Evolutionary conservation across 2,113 vertebrate genomes (phyloP), one percentile per base, ranked within the genome.

Genomic region (Festucalex cinctus): DNA sequence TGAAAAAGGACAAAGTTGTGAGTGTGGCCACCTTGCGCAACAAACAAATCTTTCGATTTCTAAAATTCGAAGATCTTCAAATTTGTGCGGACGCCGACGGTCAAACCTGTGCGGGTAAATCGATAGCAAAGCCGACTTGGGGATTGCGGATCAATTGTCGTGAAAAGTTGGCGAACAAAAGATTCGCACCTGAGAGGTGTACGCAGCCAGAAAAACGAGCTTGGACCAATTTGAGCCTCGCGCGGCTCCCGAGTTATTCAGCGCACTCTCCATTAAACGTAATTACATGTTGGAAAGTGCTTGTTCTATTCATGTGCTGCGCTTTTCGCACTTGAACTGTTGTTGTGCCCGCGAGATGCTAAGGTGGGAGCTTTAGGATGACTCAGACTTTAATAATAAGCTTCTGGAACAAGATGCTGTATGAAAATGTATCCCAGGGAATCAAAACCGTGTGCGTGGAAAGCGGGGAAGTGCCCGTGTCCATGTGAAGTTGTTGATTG

Each of bases 171-270:
- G 57, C 9, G 32, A 20, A 43, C 60, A 62, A 62, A 62, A 44
- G 54, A 13, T 41, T 16, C 19, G 13, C 54, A 57, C 26, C 54
- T 19, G 54, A 35, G 51, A 54, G 51, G 5, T 24, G 26, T 32
- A 26, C 13, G 4, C 60, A 5, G 19, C 74, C 75, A 86, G 66
- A 63, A 68, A 76, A 80, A 81, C 69, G 82, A n/a, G 82, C 76
- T 49, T 49, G 48, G 48, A 57, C 6, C 13, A 28, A 17, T 57
- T 86, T 83, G 83, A 90, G 86, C 88, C 85, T 24, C 7, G 41
- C 4, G 10, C 13, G 49, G n/a, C 24, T 14, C 1, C 1, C 26
- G 20, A 49, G 0, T 49, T 49, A 9, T 10, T n/a, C 20, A 22
- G n/a, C 20, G 1, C 9, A 22, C 8, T 51, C 48, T 2, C 54